Evolutionary conservation across 2,797 vertebrate species (phyloP).

Genomic region (Enteromius argenteus): DNA sequence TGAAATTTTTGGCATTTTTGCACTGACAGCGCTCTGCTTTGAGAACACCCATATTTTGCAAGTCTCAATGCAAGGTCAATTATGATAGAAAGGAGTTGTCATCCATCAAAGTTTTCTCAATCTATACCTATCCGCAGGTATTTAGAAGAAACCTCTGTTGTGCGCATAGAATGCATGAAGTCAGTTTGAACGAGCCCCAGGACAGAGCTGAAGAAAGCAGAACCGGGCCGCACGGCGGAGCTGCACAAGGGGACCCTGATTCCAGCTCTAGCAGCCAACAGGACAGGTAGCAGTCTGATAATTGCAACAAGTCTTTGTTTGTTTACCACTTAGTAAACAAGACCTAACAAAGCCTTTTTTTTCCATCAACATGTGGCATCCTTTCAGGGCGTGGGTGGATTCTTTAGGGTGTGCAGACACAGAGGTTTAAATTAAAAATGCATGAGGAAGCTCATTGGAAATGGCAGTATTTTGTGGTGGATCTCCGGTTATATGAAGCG

Average conservation of each 20-base stretch:
- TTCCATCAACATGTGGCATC: conserved; percentile 39
- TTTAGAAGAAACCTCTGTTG: conserved; percentile 3
- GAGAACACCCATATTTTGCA: background rate
- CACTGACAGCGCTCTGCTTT: conserved; percentile 20
- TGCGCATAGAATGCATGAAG: conserved; percentile 8
- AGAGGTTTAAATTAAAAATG: conserved; percentile 53
- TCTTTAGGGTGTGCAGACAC: conserved; percentile 53
- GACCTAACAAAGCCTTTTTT: conserved; percentile 45
- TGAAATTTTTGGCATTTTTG: conserved; percentile 28
- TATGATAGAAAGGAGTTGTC: background rate
- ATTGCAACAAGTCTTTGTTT: conserved; percentile 38
- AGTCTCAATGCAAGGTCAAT: background rate
- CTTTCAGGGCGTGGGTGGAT: conserved; percentile 54
- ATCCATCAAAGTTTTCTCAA: background rate
- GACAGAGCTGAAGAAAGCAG: conserved; percentile 24
- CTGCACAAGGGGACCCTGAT: conserved; percentile 20
- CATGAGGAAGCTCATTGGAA: conserved; percentile 23
- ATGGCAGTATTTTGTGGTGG: conserved; percentile 17
- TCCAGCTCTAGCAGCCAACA: background rate
- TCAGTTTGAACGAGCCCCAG: background rate
- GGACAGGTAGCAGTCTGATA: conserved; percentile 21
- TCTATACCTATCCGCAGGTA: conserved; percentile 41
- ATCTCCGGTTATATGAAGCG: conserved; percentile 44
- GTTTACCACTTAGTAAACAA: conserved; percentile 52
- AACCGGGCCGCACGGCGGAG: background rate